Evolutionary conservation across 2,797 vertebrate species (phyloP).

Genomic region (Hemitrygon akajei): DNA sequence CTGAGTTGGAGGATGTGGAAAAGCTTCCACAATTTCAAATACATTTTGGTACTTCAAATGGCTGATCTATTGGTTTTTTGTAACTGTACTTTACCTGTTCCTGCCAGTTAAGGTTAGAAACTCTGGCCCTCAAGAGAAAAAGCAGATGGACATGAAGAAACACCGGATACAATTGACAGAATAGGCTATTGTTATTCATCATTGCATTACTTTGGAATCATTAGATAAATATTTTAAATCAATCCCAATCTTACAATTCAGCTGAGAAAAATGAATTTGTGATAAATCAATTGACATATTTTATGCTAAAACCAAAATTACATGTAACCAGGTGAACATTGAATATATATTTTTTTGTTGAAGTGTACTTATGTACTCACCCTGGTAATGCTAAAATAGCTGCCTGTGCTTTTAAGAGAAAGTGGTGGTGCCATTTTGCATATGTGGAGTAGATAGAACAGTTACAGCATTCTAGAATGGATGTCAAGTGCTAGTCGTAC

Average conservation of each 20-base stretch:
- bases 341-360: too few species aligned
- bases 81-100: not conserved
- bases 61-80: not conserved
- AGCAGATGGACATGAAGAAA: not conserved
- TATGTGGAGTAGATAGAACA: too few species aligned
- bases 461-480: too few species aligned
- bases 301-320: not conserved
- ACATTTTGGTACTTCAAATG: not conserved
- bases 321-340: not conserved
- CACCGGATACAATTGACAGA: not conserved
- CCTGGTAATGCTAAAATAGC: too few species aligned
- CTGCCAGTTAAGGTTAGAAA: not conserved
- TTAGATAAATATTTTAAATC: not conserved
- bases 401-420: too few species aligned
- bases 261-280: not conserved
- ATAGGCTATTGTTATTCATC: not conserved
- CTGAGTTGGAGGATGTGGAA: not conserved
- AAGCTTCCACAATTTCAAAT: not conserved
- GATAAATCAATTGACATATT: not conserved
- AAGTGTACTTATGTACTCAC: too few species aligned
- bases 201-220: not conserved
- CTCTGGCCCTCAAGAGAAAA: not conserved
- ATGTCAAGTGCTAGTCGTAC: too few species aligned
- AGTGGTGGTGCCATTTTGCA: too few species aligned
- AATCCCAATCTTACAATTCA: not conserved